Evolutionary conservation across 2,888 invertebrate species (phyloP), one percentile per base, ranked within the genome.

Genomic region (Pandemis corylana): DNA sequence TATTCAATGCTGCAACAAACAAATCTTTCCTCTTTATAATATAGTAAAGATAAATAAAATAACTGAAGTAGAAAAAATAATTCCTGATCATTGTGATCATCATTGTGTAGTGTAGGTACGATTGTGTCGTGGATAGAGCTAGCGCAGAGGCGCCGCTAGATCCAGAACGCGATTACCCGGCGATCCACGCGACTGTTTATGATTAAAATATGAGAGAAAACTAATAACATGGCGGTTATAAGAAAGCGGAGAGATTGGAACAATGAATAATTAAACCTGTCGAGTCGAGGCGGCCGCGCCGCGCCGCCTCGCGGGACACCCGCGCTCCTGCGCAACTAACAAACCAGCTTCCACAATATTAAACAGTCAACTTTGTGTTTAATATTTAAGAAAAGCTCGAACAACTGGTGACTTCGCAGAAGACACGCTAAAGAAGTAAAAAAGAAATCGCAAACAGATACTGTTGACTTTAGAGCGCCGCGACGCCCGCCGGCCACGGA

Each of bases 191-290:
- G 36, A 64, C 28, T 28, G 51, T 20, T 42, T 12, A 72, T 72
- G 62, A 72, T 63, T 73, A 73, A 68, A 64, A 73, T 73, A 73
- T 64, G 72, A 73, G 72, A 73, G 72, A 73, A 73, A 73, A 73
- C 68, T 73, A 72, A 72, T 72, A 72, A 62, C 72, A 63, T 46
- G 36, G 63, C 28, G 68, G 56, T 44, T 68, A 63, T 46, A 73
- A 68, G 72, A 73, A 73, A 73, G 72, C 72, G 72, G 72, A 68
- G 63, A 72, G 71, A 63, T 62, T 66, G 51, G 71, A 68, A 73
- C 67, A 72, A 72, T 68, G 62, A 72, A 72, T 72, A 72, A 72
- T 72, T 72, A 72, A 68, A 72, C 44, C 62, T 53, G 67, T 51
- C 10, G 56, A 56, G 67, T 51, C 10, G 56, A 56, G 20, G 9